Evolutionary conservation across 2,888 invertebrate species (phyloP), one percentile per base, ranked within the genome.

Genomic region (Synanthedon myopaeformis): DNA sequence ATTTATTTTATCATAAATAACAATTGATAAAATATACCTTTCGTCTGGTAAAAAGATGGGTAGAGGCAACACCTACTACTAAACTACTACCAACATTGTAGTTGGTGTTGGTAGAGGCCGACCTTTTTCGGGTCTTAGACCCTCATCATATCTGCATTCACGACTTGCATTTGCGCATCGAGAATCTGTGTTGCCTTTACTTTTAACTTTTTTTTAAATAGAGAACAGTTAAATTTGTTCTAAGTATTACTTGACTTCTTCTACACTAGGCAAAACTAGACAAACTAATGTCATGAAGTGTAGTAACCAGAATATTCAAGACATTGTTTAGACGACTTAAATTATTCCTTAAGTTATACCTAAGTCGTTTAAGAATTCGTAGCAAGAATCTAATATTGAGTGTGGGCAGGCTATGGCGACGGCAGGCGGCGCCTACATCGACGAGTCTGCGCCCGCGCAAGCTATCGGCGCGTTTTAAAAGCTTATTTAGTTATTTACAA

Each of bases 311-410:
- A 35, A 35, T 10, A 6, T 10, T 35, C 35, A 10, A 35, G 10
- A 35, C 35, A 35, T 35, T 35, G 35, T 35, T 35, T 35, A 35
- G 35, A 35, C 35, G 35, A 35, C 35, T 35, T 35, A 35, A 35
- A 35, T 35, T 35, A 35, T 35, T 35, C 35, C 35, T 35, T 35
- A 35, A 35, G 35, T 35, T 35, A 35, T 35, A 35, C 35, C 67
- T 73, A 65, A 72, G 64, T 70, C 69, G 70, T 58, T 70, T 72
- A 72, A 72, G 68, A 64, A 70, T 66, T 68, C 64, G 61, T 61
- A 59, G 69, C 69, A 69, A 54, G 69, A 58, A 63, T 66, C 63
- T 45, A 13, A 45, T 57, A 54, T 52, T 53, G 60, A 59, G 66
- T 67, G 74, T 74, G 73, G 75, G 75, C 70, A 73, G 75, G 70